These are phyloP conservation scores for Ammodytes dubius DNA, from an alignment of 2,113 vertebrate genomes.

Conservation along the genomic window DNA sequence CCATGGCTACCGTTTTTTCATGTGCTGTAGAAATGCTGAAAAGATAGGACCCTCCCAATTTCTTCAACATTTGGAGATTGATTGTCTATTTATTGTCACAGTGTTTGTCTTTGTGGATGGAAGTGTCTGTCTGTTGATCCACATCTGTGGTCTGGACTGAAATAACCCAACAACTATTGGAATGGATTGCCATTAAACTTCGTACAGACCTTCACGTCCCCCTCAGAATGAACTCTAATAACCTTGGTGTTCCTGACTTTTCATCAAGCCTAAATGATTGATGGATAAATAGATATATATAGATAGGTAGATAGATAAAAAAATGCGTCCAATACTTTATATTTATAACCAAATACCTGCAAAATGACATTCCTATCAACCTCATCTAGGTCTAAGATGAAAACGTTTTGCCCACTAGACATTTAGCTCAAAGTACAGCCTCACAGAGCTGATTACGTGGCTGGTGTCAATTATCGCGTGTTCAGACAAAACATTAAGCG, in stretches of 20 bases:
- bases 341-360: neutral
- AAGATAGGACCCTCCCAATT: slow-evolving; percentile 16
- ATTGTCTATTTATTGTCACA: neutral
- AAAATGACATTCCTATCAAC: neutral
- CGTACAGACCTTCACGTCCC: neutral
- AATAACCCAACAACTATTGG: neutral
- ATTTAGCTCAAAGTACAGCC: neutral
- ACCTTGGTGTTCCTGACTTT: neutral
- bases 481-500: neutral
- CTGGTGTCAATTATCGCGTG: neutral
- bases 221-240: neutral
- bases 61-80: slow-evolving; percentile 8
- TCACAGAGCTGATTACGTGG: neutral
- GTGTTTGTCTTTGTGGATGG: neutral
- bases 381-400: neutral
- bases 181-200: neutral
- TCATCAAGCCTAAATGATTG: no score
- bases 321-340: neutral
- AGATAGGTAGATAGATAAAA: no score
- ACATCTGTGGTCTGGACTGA: neutral
- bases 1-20: slow-evolving; percentile 33
- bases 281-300: no score
- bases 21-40: slow-evolving; percentile 30
- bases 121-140: neutral
- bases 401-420: neutral